Base-by-base conservation (phyloP, 2,888 invertebrate genomes). In the Sphecodes monilicornis region DNA sequence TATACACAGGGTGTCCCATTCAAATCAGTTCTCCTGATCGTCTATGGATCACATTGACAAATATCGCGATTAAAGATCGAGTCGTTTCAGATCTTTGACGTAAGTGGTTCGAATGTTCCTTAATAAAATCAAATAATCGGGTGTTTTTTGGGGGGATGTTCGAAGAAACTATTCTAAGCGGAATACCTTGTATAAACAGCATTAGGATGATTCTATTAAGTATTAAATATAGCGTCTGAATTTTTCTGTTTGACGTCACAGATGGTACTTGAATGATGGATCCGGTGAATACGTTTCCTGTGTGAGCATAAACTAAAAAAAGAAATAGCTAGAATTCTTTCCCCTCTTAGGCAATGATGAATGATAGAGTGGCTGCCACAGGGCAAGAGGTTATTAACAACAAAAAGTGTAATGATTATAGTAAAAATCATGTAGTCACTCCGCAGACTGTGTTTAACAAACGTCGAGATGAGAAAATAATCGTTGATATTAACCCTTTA, bases 221-320 rank as follows among this genome's bases (percentile, higher is more conserved):
- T 26, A 64, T 73, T 72, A 72, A 26, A 64, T 73, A 22, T 74
- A 74, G 57, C 60, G 32, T 11, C 26, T 32, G 64, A 73, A 78
- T 73, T 64, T 39, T 73, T 73, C 8, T 6, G 54, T 22, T 60
- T 73, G 78, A 78, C 72, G 78, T 73, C 72, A 73, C n/a, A 22
- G 50, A 26, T n/a, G 41, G 29, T 29, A 29, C 60, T 60, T 60
- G 60, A 60, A 29, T 16, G 60, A 60, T 29, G 57, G 57, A 57
- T 57, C 57, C 57, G 26, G 57, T 13, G 57, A 57, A 4, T 26
- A 29, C 26, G n/a, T 29, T 60, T 60, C 29, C 29, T 60, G 60
- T 29, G 60, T 16, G 16, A 16, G 60, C n/a, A 60, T 60, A 60
- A 60, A 60, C 29, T 60, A 60, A 16, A 60, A 60, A 60, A 60